phyloP scores from a whole-genome alignment of 1,140 invertebrate genomes.

The Zaprionus ornatus region DNA sequence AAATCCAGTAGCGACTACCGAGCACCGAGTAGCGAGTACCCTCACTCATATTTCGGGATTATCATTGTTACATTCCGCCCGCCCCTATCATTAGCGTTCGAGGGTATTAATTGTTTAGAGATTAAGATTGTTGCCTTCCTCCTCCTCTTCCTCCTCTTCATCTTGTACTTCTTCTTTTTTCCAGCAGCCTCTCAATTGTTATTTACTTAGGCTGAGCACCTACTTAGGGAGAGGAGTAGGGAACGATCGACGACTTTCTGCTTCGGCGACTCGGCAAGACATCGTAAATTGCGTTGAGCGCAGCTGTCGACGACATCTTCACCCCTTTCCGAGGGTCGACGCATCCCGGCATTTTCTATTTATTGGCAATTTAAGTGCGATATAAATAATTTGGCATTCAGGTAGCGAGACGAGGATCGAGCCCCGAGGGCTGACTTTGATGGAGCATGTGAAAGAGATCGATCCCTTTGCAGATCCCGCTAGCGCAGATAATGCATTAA shows the following conservation, averaged over 20 bases:
- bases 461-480: slow-evolving; percentile 27
- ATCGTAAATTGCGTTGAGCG: slow-evolving; percentile 58
- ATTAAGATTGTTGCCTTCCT: slow-evolving; percentile 69
- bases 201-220: slow-evolving; percentile 61
- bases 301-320: slow-evolving; percentile 67
- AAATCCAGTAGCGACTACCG: slow-evolving; percentile 7
- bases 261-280: slow-evolving; percentile 49
- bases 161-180: slow-evolving; percentile 13
- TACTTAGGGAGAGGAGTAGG: slow-evolving; percentile 14
- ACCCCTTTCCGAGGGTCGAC: slow-evolving; percentile 52
- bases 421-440: slow-evolving; percentile 53
- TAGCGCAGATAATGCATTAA: slow-evolving; percentile 62
- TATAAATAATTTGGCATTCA: slow-evolving; percentile 80
- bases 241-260: slow-evolving; percentile 68
- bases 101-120: slow-evolving; percentile 66
- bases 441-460: slow-evolving; percentile 49
- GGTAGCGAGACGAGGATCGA: slow-evolving; percentile 47
- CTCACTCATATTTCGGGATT: slow-evolving; percentile 57
- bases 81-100: slow-evolving; percentile 67
- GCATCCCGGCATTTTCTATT: slow-evolving; percentile 62
- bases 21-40: slow-evolving; percentile 8
- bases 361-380: slow-evolving; percentile 80
- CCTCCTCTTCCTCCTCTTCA: background rate
- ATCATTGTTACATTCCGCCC: slow-evolving; percentile 56
- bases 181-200: slow-evolving; percentile 56